A percentile compares a stretch with the other conserved stretches of the same genome.
These are phyloP conservation scores for Habroteleia sp. DNA, from an alignment of 2,888 invertebrate genomes.

Conservation along the genomic window DNA sequence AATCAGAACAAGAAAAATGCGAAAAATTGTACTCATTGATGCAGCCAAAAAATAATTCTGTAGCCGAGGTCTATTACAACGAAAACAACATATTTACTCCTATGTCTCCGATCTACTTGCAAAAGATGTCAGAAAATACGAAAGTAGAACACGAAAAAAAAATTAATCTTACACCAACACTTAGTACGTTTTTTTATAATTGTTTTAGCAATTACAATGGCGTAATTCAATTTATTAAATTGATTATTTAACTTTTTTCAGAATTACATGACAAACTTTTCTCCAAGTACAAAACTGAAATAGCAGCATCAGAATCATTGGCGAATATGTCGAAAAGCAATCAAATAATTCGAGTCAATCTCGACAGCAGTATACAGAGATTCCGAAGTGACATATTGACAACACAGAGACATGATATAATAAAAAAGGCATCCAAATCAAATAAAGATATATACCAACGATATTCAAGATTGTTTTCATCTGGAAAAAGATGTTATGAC, in stretches of 20 bases:
- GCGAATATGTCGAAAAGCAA: background rate
- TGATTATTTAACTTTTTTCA: slow-evolving; percentile 17
- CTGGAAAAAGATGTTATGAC: background rate
- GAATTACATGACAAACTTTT: slow-evolving; percentile 8
- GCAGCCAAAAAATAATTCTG: background rate
- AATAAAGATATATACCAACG: slow-evolving; percentile 12
- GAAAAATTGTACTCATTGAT: background rate
- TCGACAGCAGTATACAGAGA: slow-evolving; percentile 9
- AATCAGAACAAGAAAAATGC: background rate
- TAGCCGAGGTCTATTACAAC: background rate
- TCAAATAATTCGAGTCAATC: slow-evolving; percentile 13
- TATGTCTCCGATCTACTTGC: slow-evolving; percentile 15
- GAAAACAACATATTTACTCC: background rate
- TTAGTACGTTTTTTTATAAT: slow-evolving; percentile 22
- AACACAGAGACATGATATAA: background rate
- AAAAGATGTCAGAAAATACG: slow-evolving; percentile 15
- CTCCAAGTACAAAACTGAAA: slow-evolving; percentile 22
- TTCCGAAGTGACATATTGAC: background rate
- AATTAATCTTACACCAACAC: slow-evolving; percentile 27
- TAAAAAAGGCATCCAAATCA: slow-evolving; percentile 1
- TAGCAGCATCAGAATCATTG: background rate
- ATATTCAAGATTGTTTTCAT: slow-evolving; percentile 26
- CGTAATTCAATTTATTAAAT: no score
- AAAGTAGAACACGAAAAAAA: slow-evolving; percentile 26
- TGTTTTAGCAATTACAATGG: no score